A percentile compares a stretch with the other conserved stretches of the same genome.
Conservation (phyloP, 2,797 vertebrate species). For the Loriculus beryllinus region DNA sequence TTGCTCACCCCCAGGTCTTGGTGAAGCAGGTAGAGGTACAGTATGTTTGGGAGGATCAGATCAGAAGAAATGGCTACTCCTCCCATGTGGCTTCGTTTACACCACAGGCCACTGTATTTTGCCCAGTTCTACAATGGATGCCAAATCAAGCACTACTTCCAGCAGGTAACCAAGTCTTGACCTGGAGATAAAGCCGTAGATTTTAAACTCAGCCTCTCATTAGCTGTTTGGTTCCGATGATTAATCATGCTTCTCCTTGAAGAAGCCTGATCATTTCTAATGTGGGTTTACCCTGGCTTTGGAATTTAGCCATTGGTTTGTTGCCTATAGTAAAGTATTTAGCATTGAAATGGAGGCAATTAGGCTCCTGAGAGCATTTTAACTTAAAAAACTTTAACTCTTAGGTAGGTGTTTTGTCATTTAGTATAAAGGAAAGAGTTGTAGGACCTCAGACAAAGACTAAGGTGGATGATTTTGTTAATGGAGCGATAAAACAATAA, state of each 20-base stretch:
- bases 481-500: constrained; percentile 20
- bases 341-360: constrained; percentile 8
- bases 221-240: neutral
- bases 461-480: neutral
- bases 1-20: neutral
- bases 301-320: constrained; percentile 42
- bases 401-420: constrained; percentile 4
- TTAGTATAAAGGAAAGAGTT: neutral
- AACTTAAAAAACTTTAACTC: neutral
- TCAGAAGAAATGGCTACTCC: neutral
- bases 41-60: neutral
- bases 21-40: neutral
- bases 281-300: constrained; percentile 49
- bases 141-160: constrained; percentile 11
- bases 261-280: constrained; percentile 26
- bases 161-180: constrained; percentile 10
- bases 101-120: constrained; percentile 6
- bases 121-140: neutral
- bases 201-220: neutral
- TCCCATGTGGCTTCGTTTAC: neutral
- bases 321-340: constrained; percentile 34
- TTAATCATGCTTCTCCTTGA: constrained; percentile 17
- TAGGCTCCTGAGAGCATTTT: constrained; percentile 27
- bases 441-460: neutral
- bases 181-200: neutral